Evolutionary conservation across 2,113 vertebrate genomes (phyloP).

Genomic region (Phyllostomus hastatus): DNA sequence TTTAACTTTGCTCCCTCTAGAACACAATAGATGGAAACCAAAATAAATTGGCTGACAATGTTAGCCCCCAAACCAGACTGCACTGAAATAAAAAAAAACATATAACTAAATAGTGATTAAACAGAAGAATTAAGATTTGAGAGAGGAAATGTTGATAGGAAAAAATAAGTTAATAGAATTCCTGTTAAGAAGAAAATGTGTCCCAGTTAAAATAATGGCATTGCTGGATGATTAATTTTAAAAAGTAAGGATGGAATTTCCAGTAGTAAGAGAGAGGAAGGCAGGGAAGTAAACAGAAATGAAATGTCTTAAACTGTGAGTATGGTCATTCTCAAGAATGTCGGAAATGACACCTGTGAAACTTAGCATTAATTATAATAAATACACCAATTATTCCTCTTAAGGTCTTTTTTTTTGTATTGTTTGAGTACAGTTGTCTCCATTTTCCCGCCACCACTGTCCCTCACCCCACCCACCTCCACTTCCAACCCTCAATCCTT

Average conservation of each 20-base stretch:
- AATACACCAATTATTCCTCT: not conserved
- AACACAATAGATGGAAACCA: not conserved
- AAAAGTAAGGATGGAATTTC: not conserved
- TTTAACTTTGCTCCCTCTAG: not conserved
- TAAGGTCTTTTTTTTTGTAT: not conserved
- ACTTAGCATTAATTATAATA: conserved; percentile 13
- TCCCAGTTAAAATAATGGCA: not conserved
- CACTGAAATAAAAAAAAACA: not conserved
- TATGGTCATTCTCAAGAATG: not conserved
- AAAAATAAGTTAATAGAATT: not conserved
- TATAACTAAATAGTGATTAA: not conserved
- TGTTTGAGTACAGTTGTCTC: no score
- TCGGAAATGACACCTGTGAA: not conserved
- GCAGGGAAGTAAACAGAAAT: not conserved
- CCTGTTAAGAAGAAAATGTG: not conserved
- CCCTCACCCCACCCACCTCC: no score
- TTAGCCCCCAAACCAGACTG: not conserved
- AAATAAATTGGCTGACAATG: not conserved
- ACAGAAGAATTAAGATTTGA: conserved; percentile 4
- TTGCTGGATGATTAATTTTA: not conserved
- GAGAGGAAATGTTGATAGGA: not conserved
- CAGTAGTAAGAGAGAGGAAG: not conserved
- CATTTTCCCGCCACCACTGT: no score
- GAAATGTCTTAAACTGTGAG: not conserved
- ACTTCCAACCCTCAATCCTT: no score